Evolutionary conservation across 2,888 invertebrate genomes (phyloP).

Genomic region (Sepioteuthis lessoniana): DNA sequence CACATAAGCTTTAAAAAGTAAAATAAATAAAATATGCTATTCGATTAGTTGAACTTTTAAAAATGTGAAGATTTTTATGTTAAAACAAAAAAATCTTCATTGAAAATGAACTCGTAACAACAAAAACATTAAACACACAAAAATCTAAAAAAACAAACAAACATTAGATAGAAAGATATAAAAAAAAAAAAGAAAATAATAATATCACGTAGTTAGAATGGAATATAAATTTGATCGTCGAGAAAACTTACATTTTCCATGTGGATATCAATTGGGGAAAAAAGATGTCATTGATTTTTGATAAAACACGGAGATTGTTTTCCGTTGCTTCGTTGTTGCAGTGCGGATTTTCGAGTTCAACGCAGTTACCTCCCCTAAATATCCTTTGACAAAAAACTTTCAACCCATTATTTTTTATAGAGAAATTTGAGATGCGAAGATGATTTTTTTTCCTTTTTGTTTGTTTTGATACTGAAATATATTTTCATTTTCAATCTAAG

Average conservation of each 20-base stretch:
- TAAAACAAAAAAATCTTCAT: no score
- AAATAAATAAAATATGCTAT: no score
- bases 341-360: background rate
- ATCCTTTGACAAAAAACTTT: background rate
- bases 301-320: background rate
- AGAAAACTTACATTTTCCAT: slow-evolving; percentile 8
- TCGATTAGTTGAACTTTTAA: no score
- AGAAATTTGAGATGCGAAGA: no score
- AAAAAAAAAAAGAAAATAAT: background rate
- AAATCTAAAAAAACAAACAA: background rate
- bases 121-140: no score
- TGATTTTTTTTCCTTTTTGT: no score
- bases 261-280: background rate
- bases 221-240: background rate
- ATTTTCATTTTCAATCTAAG: no score
- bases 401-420: no score
- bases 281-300: background rate
- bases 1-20: no score
- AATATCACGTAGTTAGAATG: background rate
- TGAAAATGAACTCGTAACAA: no score
- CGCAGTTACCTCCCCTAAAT: background rate
- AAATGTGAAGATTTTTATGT: no score
- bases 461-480: no score
- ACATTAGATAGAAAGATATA: background rate
- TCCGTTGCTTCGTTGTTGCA: background rate